Base-by-base conservation (phyloP, 1,140 invertebrate species). In the Drosophila ambigua region DNA sequence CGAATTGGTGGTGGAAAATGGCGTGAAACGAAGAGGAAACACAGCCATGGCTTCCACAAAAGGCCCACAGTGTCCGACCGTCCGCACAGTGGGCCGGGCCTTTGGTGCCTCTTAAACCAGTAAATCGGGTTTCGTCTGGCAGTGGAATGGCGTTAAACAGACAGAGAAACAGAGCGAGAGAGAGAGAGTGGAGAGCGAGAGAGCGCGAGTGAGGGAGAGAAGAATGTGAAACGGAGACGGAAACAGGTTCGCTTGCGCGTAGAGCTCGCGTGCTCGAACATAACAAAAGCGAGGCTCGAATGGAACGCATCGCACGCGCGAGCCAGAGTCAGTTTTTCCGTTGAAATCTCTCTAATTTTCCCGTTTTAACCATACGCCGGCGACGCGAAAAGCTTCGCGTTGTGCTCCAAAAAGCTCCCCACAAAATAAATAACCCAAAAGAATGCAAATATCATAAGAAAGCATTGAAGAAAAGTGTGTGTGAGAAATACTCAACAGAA, bases 261-360 rank as follows among this genome's bases (percentile, higher is more conserved):
- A 80, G 77, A 71, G 71, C 41, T 78, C 78, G 58, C 51, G 58
- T 57, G 74, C 66, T 84, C 77, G 73, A 53, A 52, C 80, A 92
- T 78, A 92, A 92, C 91, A 92, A 92, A 90, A 91, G 80, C 90
- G 91, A 77, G 81, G 73, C 88, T 90, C 77, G 91, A 87, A 92
- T 91, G 69, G 82, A 80, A 91, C 82, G 82, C 84, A 74, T 66
- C 76, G 71, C 66, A 69, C 66, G 57, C 64, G 66, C 57, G 23
- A 50, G n/a, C 16, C 45, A 65, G 66, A 69, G 35, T 39, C 35
- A 11, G 35, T 39, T 39, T 39, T 39, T 39, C 35, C 35, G 35
- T 39, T 39, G 35, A 39, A 39, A 4, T 39, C 35, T 39, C 35
- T 39, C 35, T 13, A 68, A 35, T 52, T 52, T 49, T 13, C 48